phyloP scores from a whole-genome alignment of 1,140 invertebrate species.

The Cecropterus lyciades region DNA sequence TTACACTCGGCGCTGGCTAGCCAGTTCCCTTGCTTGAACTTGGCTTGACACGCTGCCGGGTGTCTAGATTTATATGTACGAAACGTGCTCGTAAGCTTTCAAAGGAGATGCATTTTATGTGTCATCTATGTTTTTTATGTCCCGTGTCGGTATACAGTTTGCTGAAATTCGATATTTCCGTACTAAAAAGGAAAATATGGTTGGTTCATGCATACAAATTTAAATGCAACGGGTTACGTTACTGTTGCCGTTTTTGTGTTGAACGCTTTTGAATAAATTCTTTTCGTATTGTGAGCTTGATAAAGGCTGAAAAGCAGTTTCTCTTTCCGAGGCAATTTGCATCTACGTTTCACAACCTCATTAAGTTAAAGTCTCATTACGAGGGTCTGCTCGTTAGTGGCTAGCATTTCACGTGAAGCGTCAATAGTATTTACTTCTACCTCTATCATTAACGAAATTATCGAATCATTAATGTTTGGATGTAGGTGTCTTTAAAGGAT shows the following conservation, averaged over 20 bases:
- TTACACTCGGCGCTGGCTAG: too few relatives aligned
- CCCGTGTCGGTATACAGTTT: too few relatives aligned
- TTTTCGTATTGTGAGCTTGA: constrained; percentile 4
- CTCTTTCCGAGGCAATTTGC: constrained; percentile 9
- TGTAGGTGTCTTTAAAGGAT: too few relatives aligned
- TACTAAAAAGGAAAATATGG: too few relatives aligned
- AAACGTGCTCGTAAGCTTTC: too few relatives aligned
- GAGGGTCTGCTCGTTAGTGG: constrained; percentile 11
- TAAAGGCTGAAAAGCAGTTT: constrained; percentile 8
- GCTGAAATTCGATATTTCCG: too few relatives aligned
- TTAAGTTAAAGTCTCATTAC: constrained; percentile 21
- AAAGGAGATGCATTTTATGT: too few relatives aligned
- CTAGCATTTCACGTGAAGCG: not conserved
- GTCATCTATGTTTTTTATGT: too few relatives aligned
- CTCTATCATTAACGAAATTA: not conserved
- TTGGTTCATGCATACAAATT: constrained; percentile 1
- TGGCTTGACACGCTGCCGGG: too few relatives aligned
- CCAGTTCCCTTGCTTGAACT: too few relatives aligned
- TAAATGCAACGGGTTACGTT: not conserved
- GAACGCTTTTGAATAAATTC: not conserved
- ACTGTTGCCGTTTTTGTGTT: not conserved
- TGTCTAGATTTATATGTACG: too few relatives aligned
- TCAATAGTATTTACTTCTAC: not conserved
- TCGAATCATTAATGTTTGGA: too few relatives aligned
- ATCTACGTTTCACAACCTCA: constrained; percentile 13